Base-by-base conservation (phyloP, 2,888 invertebrate species). In the Epinotia bilunana region DNA sequence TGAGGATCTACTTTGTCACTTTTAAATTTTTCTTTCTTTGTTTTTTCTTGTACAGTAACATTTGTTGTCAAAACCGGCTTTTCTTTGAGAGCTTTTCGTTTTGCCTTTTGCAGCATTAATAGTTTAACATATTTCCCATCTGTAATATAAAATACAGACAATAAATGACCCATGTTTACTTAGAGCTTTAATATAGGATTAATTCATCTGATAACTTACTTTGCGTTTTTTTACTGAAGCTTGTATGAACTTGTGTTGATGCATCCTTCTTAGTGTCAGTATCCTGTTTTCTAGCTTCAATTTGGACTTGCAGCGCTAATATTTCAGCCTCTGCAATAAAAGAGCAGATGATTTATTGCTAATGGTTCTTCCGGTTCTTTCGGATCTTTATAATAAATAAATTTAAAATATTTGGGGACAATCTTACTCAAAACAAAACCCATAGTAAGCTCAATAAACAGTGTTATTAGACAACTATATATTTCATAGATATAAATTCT, bases 281-380 rank as follows among this genome's bases (percentile, higher is more conserved):
- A 68, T 80, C 82, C 65, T 82, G 83, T 76, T 85, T 85, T 43
- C 78, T 77, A 55, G 82, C 79, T 76, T 92, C 90, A 63, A 93
- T 81, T 84, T 91, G 85, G 0, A 93, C 90, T 86, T 91, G 90
- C 6, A 93, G 79, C 0, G 93, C 92, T 74, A 93, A 83, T 77
- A 94, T 89, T 83, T 93, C 90, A 70, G 93, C 88, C 84, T 90
- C 94, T 94, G 86, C 71, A 86, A 86, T 49, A 7, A 46, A 46
- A 46, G 46, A 12, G 13, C 46, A 46, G 13, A 46, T 46, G 46
- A 46, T 46, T 12, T 46, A 53, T 13, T 39, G 9, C 39, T 39
- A 39, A 39, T 39, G 7, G 33, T 6, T 33, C 1, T 20, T 20
- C 20, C 20, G 20, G 20, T 20, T 20, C 3, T 28, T 28, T 20